Evolutionary conservation across 2,797 vertebrate species (phyloP).

Genomic region (Diceros bicornis): DNA sequence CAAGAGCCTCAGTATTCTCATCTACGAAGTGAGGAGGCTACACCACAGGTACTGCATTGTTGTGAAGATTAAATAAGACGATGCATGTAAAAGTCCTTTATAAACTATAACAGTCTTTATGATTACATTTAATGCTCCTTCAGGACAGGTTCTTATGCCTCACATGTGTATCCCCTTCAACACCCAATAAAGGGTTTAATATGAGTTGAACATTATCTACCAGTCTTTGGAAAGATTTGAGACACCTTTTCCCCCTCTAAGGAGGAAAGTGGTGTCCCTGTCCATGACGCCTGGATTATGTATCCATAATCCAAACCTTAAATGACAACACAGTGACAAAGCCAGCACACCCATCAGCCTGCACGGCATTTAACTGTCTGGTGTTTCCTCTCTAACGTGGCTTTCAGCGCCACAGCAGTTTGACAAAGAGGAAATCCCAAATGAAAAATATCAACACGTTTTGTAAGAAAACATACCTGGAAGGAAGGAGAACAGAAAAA

Average conservation of each 20-base stretch:
- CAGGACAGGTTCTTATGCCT: background rate
- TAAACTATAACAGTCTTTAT: background rate
- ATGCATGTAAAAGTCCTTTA: background rate
- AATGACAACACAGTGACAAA: background rate
- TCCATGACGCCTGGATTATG: background rate
- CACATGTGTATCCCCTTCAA: background rate
- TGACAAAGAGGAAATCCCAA: conserved; percentile 52
- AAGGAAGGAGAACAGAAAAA: conserved; percentile 7
- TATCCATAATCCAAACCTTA: conserved; percentile 3
- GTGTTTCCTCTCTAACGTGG: background rate
- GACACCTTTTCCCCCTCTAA: background rate
- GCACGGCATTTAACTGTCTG: background rate
- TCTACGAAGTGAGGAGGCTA: background rate
- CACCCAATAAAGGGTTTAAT: background rate
- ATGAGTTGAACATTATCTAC: background rate
- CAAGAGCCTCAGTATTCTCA: conserved; percentile 6
- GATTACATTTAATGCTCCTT: background rate
- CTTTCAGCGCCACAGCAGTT: background rate
- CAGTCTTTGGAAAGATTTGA: conserved; percentile 3
- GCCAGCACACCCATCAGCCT: background rate
- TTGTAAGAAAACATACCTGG: conserved; percentile 48
- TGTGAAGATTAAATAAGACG: conserved; percentile 10
- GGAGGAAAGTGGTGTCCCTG: background rate
- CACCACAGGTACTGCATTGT: background rate
- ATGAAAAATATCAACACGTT: conserved; percentile 35